These are phyloP conservation scores for Todiramphus saurophagus DNA, from an alignment of 2,113 vertebrate genomes.

Conservation along the genomic window DNA sequence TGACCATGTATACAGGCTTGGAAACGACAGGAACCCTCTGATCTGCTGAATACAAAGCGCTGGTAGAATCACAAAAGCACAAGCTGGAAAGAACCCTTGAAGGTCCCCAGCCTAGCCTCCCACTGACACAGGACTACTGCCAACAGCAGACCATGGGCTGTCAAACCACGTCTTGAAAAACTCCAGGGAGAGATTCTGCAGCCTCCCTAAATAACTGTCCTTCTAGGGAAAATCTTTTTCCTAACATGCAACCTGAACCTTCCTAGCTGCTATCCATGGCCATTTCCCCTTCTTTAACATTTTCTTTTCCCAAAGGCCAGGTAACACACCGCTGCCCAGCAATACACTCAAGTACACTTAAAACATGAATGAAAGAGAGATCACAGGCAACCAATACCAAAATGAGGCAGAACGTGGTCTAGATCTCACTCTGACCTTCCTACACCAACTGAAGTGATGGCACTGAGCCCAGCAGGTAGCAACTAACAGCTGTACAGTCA, in stretches of 20 bases:
- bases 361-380: not conserved
- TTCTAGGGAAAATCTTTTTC: not conserved
- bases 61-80: fast-evolving
- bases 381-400: not conserved
- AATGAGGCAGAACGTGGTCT: not conserved
- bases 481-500: not conserved
- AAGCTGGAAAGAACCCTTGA: not conserved
- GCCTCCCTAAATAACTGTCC: not conserved
- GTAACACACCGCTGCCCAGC: not conserved
- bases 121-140: not conserved
- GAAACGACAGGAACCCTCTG: not conserved
- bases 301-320: not conserved
- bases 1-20: fast-evolving
- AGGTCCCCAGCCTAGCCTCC: not conserved
- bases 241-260: not conserved
- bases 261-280: not conserved
- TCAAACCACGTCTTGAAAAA: not conserved
- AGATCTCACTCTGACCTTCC: not conserved
- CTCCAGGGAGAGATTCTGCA: not conserved
- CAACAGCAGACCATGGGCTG: not conserved
- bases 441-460: not conserved
- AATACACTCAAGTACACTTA: not conserved
- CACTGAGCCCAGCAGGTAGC: not conserved
- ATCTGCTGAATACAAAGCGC: not conserved
- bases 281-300: not conserved